These are phyloP conservation scores for Malurus leucopterus DNA, from an alignment of 2,797 vertebrate genomes.

Conservation along the genomic window DNA sequence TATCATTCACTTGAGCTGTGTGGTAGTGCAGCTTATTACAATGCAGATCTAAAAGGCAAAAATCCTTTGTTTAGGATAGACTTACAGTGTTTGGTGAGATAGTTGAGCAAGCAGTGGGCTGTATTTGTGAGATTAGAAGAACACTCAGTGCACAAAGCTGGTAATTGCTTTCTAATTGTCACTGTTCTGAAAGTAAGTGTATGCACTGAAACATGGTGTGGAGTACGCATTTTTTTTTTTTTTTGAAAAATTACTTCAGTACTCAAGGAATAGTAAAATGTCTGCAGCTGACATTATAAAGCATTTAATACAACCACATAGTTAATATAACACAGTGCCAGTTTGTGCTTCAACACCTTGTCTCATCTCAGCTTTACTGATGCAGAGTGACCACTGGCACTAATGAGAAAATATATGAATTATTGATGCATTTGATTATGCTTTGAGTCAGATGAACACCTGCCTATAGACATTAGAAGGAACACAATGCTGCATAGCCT, in stretches of 20 bases:
- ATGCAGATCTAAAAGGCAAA: neutral
- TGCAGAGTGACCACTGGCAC: neutral
- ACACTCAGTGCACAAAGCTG: neutral
- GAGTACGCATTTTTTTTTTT: neutral
- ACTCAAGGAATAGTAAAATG: neutral
- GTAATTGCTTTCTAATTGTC: neutral
- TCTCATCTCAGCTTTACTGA: neutral
- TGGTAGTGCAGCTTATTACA: neutral
- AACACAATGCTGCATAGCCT: rapidly evolving
- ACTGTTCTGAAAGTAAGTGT: neutral
- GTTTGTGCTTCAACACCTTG: neutral
- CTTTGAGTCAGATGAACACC: neutral
- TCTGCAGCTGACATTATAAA: neutral
- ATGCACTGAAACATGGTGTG: neutral
- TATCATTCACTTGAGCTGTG: neutral
- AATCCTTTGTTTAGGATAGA: neutral
- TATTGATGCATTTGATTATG: neutral
- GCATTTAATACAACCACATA: neutral
- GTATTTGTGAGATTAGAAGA: neutral
- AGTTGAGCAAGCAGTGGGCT: neutral
- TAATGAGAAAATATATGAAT: neutral
- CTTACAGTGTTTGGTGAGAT: neutral
- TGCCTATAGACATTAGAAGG: neutral
- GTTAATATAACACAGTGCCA: neutral
- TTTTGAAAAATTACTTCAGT: neutral